These are phyloP conservation scores for Astreopora myriophthalma DNA, from an alignment of 64 coral and sea anemone genomes.

Conservation along the genomic window DNA sequence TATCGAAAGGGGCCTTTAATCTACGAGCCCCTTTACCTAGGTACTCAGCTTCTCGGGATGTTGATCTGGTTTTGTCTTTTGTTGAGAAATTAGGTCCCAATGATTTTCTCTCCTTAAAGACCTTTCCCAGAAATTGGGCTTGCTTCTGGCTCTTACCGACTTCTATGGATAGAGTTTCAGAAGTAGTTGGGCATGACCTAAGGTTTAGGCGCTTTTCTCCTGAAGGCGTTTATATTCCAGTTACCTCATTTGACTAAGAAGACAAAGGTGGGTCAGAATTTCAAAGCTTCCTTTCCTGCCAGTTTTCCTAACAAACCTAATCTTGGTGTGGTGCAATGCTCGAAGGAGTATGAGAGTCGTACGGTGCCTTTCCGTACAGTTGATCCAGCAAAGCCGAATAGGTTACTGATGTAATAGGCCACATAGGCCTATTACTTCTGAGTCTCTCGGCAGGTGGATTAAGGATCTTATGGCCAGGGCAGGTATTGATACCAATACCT, in stretches of 20 bases:
- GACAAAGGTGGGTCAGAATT: background rate
- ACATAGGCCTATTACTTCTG: background rate
- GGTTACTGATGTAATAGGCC: conserved; percentile 24
- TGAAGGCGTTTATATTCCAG: conserved; percentile 27
- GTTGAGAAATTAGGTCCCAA: background rate
- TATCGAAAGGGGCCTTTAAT: background rate
- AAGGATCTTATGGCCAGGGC: background rate
- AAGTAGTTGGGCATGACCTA: conserved; percentile 51
- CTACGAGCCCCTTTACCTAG: background rate
- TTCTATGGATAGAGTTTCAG: conserved; percentile 4
- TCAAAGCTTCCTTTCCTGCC: conserved; percentile 51
- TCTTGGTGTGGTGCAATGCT: background rate
- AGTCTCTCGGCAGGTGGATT: background rate
- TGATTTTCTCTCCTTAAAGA: conserved; percentile 10
- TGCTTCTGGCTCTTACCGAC: background rate
- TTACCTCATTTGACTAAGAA: conserved; percentile 23
- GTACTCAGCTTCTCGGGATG: background rate
- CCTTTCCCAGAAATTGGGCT: background rate
- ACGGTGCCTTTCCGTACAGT: background rate
- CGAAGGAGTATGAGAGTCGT: conserved; percentile 21
- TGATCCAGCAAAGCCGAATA: background rate
- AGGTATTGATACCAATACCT: background rate
- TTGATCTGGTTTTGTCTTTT: background rate
- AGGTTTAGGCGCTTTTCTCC: background rate
- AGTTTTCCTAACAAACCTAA: conserved; percentile 22